Base-by-base conservation (phyloP, 2,888 invertebrate genomes). In the Autographa gamma region DNA sequence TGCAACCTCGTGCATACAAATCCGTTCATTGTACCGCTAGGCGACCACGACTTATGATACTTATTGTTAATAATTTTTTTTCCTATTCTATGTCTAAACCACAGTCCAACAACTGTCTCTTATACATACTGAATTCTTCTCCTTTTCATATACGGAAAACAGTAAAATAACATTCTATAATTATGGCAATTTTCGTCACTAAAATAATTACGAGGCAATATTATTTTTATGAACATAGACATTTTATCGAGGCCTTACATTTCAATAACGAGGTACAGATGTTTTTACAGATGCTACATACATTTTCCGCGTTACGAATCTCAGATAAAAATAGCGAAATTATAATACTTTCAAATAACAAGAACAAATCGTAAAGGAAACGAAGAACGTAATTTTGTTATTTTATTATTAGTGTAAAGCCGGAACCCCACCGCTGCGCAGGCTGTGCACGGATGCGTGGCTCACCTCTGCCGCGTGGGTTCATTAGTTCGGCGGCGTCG, bases 261-360 rank as follows among this genome's bases (percentile, higher is more conserved):
- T 25, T 19, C 54, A 56, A 13, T 56, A 11, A 25, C 54, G 25
- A 56, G 19, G 4, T 13, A 56, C 54, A 56, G 19, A 19, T 56
- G 54, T 56, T 56, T 56, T 56, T 25, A 25, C 54, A 56, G 54
- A 56, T 56, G 54, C 13, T 8, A 54, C 54, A 52, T 52, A 69
- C 63, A 68, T 61, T 65, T 18, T 25, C 31, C 63, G 61, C 58
- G 34, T 34, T 32, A 52, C 34, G 58, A 48, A 41, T 63, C 48
- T 56, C 56, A 18, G 58, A 31, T 5, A 25, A 66, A 78, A 81
- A 80, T 77, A 77, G 69, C 60, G 32, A 60, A 69, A 73, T 71
- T 72, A 81, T 80, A 77, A 80, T 52, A 68, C 63, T 60, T 56
- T 11, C 19, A 56, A 56, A 54, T 60, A 56, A 60, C 63, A 76